Base-by-base conservation (phyloP, 2,797 vertebrate species). In the Acomys russatus region DNA sequence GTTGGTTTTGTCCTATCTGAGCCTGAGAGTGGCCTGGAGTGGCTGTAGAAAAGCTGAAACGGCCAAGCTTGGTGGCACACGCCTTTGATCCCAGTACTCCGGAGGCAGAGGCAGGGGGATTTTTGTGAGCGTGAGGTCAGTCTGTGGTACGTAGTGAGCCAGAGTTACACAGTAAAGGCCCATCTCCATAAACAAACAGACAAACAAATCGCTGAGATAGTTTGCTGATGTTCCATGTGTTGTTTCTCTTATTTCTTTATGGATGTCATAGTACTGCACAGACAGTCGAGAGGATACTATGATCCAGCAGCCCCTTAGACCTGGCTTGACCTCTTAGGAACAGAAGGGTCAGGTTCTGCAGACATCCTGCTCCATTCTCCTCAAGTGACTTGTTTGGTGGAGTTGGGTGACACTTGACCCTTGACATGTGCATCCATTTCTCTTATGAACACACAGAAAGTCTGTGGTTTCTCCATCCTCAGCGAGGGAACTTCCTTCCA, bases 161-260 rank as follows among this genome's bases (percentile, higher is more conserved):
- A 56, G 33, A 22, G 9, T 51, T 56, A 56, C 51, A 79, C 51
- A 79, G 33, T 56, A 22, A 56, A 30, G 9, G 18, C 51, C 33
- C 51, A 56, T 44, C 10, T 79, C 33, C 56, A 79, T 51, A 79
- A 79, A n/a, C 74, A 51, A 70, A 70, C 44, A 44, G 4, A 44
- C 30, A 79, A n/a, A n/a, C n/a, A n/a, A n/a, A n/a, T n/a, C n/a
- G 63, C 70, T 94, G 71, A 51, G 78, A 25, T 86, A 25, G n/a
- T 86, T n/a, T 86, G 30, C 30, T 54, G 64, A 51, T 70, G 30
- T 44, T 10, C 33, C 76, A 10, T 88, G 77, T 44, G 3, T 80
- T 82, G 6, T 22, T 84, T 80, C 77, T 74, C 54, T 84, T 66
- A 23, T 83, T 89, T 96, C 51, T 91, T 83, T 66, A 86, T 15